Percentiles rank a stretch among this genome's conserved stretches.
Conservation (phyloP, 2,888 invertebrate species). For the Lydus trimaculatus region DNA sequence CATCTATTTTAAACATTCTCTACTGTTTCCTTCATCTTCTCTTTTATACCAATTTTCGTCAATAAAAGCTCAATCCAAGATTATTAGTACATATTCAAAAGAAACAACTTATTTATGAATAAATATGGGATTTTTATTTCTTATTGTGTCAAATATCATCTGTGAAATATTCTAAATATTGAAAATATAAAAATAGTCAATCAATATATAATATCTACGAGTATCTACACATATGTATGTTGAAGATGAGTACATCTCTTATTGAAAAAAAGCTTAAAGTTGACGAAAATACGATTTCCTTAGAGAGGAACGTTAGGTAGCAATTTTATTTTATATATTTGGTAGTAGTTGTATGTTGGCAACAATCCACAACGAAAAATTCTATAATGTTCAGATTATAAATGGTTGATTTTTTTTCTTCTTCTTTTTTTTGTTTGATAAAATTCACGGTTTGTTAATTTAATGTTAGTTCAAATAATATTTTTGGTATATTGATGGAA, state of each 20-base stretch:
- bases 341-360: slow-evolving; percentile 1
- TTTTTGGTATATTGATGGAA: neutral
- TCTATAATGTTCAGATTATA: neutral
- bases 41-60: slow-evolving; percentile 5
- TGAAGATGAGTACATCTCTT: neutral
- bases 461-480: slow-evolving; percentile 8
- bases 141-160: neutral
- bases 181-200: neutral
- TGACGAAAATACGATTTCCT: slow-evolving; percentile 1
- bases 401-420: neutral
- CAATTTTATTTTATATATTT: slow-evolving; percentile 10
- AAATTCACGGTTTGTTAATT: slow-evolving; percentile 14
- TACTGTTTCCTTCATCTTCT: slow-evolving; percentile 2
- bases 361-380: slow-evolving; percentile 10
- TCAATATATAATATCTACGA: no score
- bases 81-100: neutral
- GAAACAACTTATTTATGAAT: no score
- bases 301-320: slow-evolving; percentile 8
- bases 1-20: slow-evolving; percentile 20
- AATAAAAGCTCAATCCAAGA: neutral
- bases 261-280: neutral
- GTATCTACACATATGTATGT: no score
- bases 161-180: neutral
- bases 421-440: no score
- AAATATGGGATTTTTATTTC: neutral